Base-by-base conservation (phyloP, 2,888 invertebrate species). In the Notocelia uddmanniana region DNA sequence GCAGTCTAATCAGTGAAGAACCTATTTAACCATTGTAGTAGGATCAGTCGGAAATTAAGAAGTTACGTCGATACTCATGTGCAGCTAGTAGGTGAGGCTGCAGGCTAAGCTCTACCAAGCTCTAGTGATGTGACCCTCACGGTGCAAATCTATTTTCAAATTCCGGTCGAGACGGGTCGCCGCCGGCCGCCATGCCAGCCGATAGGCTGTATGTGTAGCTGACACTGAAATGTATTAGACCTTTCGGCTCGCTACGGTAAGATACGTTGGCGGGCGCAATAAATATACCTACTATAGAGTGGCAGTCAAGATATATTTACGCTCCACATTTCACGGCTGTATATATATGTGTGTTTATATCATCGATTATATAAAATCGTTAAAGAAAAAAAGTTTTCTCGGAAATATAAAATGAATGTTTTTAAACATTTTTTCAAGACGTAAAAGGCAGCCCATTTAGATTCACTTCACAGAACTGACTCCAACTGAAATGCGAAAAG, bases 71-170 rank as follows among this genome's bases (percentile, higher is more conserved):
- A 41, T 0, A 37, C 13, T 37, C 37, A 41, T 41, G 41, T 13
- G 41, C 45, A 45, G 45, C 15, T 45, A 45, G 41, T 45, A 45
- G 41, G n/a, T 6, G 45, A n/a, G 45, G 15, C 41, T 41, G 41
- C 15, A 15, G 15, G 41, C 41, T 15, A 3, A 45, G 45, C 45
- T 45, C 8, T 45, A 45, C n/a, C 15, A 41, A 34, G 41, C 41
- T 26, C 26, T 1, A n/a, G 26, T 26, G n/a, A 55, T 26, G 26
- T 26, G 55, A n/a, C n/a, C n/a, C n/a, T 55, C 26, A 55, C 31
- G n/a, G 58, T 37, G 58, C 3, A 9, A 58, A 58, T 34, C 58
- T 58, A 58, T 58, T 58, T 58, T 21, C 6, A 10, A 37, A 58
- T 58, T 37, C 58, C 58, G 0, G 19, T 19, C 21, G 58, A 13